Evolutionary conservation across 2,888 invertebrate genomes (phyloP).

Genomic region (Agapostemon virescens): DNA sequence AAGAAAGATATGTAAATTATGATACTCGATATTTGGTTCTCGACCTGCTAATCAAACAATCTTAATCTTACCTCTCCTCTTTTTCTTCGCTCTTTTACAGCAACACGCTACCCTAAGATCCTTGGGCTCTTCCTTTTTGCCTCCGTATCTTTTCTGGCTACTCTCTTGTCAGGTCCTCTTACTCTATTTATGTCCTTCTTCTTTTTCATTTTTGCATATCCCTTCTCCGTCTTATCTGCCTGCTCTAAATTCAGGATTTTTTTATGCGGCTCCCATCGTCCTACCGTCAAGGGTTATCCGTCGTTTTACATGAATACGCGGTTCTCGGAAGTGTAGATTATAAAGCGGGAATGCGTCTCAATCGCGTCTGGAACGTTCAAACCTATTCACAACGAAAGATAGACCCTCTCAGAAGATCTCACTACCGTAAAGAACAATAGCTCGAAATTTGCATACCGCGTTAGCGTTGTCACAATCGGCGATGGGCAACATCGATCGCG

Average conservation of each 20-base stretch:
- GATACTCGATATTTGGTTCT: constrained; percentile 30
- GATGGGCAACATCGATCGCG: neutral
- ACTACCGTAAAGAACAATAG: neutral
- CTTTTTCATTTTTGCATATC: constrained; percentile 45
- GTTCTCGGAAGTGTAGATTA: constrained; percentile 44
- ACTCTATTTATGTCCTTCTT: constrained; percentile 38
- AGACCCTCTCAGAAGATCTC: neutral
- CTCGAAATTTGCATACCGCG: neutral
- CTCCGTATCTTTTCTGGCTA: constrained; percentile 30
- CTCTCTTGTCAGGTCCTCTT: constrained; percentile 35
- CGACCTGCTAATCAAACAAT: constrained; percentile 39
- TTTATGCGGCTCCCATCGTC: constrained; percentile 51
- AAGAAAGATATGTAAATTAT: constrained; percentile 24
- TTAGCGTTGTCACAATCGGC: neutral
- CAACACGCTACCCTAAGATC: constrained; percentile 27
- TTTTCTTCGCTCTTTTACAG: constrained; percentile 10
- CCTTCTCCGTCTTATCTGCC: constrained; percentile 53
- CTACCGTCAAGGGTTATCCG: constrained; percentile 52
- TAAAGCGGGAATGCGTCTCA: constrained; percentile 23
- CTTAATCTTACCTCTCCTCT: constrained; percentile 15
- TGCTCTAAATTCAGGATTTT: constrained; percentile 57
- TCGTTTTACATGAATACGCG: constrained; percentile 39
- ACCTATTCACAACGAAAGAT: neutral
- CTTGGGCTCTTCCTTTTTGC: neutral
- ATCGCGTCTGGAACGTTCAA: neutral